Conservation (phyloP, 1,140 invertebrate species). For the Philopotamus ludificatus region DNA sequence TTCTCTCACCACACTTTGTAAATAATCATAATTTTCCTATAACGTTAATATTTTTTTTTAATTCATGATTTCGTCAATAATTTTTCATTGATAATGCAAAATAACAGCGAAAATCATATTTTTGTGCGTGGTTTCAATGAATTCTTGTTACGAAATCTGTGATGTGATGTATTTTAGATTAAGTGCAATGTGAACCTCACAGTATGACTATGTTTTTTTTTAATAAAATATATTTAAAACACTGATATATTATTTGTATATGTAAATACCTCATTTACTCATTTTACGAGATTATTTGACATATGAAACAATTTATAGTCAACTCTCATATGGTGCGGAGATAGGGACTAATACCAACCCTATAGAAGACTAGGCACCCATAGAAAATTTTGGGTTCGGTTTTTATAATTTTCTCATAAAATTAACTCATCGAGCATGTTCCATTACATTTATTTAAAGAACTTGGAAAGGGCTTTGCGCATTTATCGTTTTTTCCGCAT, state of each 20-base stretch:
- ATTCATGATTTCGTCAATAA: slow-evolving; percentile 39
- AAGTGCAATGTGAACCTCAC: slow-evolving; percentile 1
- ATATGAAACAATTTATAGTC: no score
- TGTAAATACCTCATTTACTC: background rate
- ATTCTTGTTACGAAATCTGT: slow-evolving; percentile 42
- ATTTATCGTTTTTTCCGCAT: no score
- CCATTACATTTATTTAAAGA: no score
- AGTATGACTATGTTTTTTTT: background rate
- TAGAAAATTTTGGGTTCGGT: no score
- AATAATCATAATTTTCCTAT: background rate
- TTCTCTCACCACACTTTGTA: background rate
- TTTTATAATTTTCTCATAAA: no score
- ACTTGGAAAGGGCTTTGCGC: no score
- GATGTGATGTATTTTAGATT: background rate
- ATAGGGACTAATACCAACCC: no score
- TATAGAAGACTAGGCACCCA: no score
- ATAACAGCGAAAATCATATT: background rate
- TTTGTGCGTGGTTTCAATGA: slow-evolving; percentile 32
- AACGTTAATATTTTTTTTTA: slow-evolving; percentile 1
- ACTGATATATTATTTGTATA: background rate
- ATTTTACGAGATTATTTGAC: slow-evolving; percentile 1
- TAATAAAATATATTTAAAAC: background rate
- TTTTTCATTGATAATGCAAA: slow-evolving; percentile 35
- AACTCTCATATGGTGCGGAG: no score
- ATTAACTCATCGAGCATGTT: no score